Evolutionary conservation across 1,140 invertebrate species (phyloP), one percentile per base, ranked within the genome.

Genomic region (Tribolium madens): DNA sequence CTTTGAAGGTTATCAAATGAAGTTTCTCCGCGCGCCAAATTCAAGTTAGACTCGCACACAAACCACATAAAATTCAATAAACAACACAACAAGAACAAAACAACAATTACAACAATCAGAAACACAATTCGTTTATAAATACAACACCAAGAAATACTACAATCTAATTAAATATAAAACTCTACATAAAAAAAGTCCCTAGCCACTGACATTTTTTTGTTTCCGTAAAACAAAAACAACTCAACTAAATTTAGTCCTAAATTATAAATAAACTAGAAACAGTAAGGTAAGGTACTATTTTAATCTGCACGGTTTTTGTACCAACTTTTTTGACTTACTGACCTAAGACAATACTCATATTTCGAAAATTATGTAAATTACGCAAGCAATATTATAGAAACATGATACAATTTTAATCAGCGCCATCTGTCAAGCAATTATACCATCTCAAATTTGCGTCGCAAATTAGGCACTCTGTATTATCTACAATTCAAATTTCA

Each of bases 1-100:
- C 10, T 33, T 64, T 64, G 57, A 64, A 64, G 57, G 57, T 64
- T 64, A 64, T 64, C 57, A 64, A n/a, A 18, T 64, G 21, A 33
- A 33, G 10, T 64, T 64, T 64, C 48, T 14, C 6, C 12, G 17
- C 21, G 14, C 57, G 57, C 57, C n/a, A 64, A 64, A 64, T 42
- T 64, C 13, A 33, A 64, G 36, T 14, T 14, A 10, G 4, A n/a
- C 21, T 2, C 53, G 7, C 53, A 26, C 46, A 0, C 2, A 9
- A 47, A 3, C 21, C 21, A 3, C 21, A 26, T 0, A 26, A 26
- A 26, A 26, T 4, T 4, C 21, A 26, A 26, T 7, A 42, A 42
- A 42, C n/a, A 42, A 42, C 7, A 1, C 36, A 10, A 42, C 36
- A 2, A 42, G 9, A 4, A n/a, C 36, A 10, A 42, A 42, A 42